These are phyloP conservation scores for Sinella curviseta DNA, from an alignment of 1,140 invertebrate species.

Conservation along the genomic window DNA sequence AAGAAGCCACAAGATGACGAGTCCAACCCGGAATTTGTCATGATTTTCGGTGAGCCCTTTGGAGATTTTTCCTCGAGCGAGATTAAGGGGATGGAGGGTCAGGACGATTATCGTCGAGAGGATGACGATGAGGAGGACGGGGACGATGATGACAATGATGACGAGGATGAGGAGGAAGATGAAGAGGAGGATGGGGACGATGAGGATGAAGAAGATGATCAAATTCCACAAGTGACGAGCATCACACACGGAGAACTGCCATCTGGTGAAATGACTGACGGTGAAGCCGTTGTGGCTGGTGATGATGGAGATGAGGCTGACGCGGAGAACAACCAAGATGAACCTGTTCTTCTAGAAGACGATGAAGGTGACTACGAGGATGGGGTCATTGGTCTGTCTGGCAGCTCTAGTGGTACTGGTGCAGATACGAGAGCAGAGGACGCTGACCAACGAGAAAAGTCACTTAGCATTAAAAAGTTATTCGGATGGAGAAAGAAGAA, in stretches of 20 bases:
- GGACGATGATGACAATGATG: not conserved
- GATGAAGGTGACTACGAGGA: not conserved
- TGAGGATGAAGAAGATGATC: not conserved
- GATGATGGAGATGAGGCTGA: not conserved
- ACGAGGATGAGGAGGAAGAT: not conserved
- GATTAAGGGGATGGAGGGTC: not conserved
- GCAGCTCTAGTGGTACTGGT: not conserved
- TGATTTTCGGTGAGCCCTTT: not conserved
- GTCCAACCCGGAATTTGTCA: not conserved
- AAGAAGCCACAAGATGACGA: not conserved
- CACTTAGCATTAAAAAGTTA: not conserved
- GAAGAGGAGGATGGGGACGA: not conserved
- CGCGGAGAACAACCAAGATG: not conserved
- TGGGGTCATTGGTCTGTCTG: not conserved
- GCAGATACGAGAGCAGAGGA: not conserved
- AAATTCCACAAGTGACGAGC: not conserved
- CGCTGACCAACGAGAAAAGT: not conserved
- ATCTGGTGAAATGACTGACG: not conserved
- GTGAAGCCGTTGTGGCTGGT: not conserved
- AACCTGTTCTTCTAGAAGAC: not conserved
- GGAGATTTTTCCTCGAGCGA: not conserved
- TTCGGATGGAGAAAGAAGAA: not conserved
- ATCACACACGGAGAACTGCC: not conserved
- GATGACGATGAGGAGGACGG: constrained; percentile 1
- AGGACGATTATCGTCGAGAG: not conserved